Base-by-base conservation (phyloP, 2,888 invertebrate species). In the Netelia virgata region DNA sequence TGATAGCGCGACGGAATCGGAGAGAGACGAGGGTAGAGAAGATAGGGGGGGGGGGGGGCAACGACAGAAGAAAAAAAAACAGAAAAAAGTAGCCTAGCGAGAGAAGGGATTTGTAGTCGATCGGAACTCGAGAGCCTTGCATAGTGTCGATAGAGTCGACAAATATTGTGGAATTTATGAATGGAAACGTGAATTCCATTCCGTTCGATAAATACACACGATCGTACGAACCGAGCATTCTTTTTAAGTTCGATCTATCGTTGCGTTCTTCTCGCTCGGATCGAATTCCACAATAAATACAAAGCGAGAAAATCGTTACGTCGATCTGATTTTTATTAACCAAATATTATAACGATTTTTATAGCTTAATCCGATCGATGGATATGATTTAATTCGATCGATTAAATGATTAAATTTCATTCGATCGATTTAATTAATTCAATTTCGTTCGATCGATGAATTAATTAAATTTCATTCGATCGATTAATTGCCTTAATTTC, bases 1-100 rank as follows among this genome's bases (percentile, higher is more conserved):
- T 3, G 66, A 36, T 73, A 66, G 36, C 72, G 66, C 55, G 79
- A 41, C 23, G 14, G 14, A 73, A 28, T 63, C 28, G n/a, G 5
- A 3, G 28, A n/a, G 72, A 3, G 3, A 23, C 23, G 23, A 23
- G 0, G 23, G 23, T 23, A 23, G 23, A 23, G 41, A 50, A 61
- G 41, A 59, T 14, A 1, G 47, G 8, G 14, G 14, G 47, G 14
- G 47, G 14, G 3, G 47, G 14, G 47, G 6, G 5, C 2, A 59
- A 47, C 23, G 11, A 61, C 28, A 53, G 16, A 16, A 50, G 11
- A 57, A 47, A 66, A 36, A 63, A 3, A 63, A 61, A 14, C 0
- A 5, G n/a, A 63, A 36, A 11, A 63, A 36, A 63, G 16, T 3
- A 36, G n/a, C 8, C 1, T 8, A 28, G 1, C n/a, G 28, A 63